Conservation (phyloP, 2,888 invertebrate genomes). For the Mesorhabditis spiculigera region DNA sequence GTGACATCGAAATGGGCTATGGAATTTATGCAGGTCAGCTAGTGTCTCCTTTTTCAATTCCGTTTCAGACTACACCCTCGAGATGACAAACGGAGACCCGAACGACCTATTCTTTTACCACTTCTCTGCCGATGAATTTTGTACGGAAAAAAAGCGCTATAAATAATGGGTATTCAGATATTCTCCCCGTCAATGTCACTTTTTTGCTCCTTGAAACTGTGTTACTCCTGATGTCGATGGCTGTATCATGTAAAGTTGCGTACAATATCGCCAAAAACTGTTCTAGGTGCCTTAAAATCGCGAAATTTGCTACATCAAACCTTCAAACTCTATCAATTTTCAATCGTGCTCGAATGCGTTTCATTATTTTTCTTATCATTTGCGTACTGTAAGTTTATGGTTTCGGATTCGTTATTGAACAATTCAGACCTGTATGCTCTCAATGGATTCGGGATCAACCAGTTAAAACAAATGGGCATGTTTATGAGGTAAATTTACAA, state of each 20-base stretch:
- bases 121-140: constrained; percentile 90
- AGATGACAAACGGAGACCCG: constrained; percentile 80
- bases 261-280: background rate
- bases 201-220: constrained; percentile 74
- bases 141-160: constrained; percentile 67
- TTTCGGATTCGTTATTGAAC: background rate
- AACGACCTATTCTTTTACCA: constrained; percentile 82
- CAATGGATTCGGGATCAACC: constrained; percentile 70
- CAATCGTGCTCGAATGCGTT: constrained; percentile 70
- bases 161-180: constrained; percentile 67
- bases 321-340: constrained; percentile 78
- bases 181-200: constrained; percentile 76
- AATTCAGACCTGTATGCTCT: constrained; percentile 68
- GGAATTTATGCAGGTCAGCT: constrained; percentile 18
- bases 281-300: constrained; percentile 72
- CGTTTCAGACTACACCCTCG: constrained; percentile 71
- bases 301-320: constrained; percentile 81
- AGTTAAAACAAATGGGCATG: constrained; percentile 62
- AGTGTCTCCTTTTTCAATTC: constrained; percentile 58
- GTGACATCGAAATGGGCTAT: constrained; percentile 4
- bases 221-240: constrained; percentile 71
- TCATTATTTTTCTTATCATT: constrained; percentile 71
- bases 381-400: background rate
- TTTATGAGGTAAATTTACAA: constrained; percentile 30
- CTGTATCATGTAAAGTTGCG: constrained; percentile 63